Percentiles rank a stretch among this genome's conserved stretches.
Evolutionary conservation across 2,888 invertebrate genomes (phyloP).

Genomic region (Dasypolia templi): DNA sequence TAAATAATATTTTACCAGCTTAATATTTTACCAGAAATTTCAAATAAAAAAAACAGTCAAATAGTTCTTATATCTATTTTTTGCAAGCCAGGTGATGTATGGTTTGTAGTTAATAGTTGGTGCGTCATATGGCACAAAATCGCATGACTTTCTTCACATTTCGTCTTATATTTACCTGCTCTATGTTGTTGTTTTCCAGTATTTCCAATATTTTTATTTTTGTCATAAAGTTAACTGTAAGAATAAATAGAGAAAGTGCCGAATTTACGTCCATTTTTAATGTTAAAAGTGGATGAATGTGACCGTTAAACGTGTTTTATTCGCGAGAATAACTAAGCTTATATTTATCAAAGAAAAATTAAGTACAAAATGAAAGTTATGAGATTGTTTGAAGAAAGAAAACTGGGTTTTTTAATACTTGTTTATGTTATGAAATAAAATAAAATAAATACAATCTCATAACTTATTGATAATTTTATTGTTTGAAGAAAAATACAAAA

Average conservation of each 20-base stretch:
- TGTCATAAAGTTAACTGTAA: slow-evolving; percentile 28
- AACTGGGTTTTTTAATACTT: slow-evolving; percentile 13
- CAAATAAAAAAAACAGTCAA: too few species aligned
- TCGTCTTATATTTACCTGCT: not conserved
- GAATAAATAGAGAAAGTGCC: slow-evolving; percentile 1
- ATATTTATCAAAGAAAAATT: slow-evolving; percentile 48
- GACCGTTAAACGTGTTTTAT: slow-evolving; percentile 15
- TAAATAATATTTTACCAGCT: too few species aligned
- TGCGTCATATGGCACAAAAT: not conserved
- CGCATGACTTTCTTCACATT: not conserved
- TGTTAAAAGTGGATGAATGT: slow-evolving; percentile 30
- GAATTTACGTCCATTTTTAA: slow-evolving; percentile 27
- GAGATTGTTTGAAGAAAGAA: slow-evolving; percentile 24
- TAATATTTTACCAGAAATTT: too few species aligned
- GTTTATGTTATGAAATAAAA: not conserved
- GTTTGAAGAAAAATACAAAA: not conserved
- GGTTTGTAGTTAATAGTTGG: too few species aligned
- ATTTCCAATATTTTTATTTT: too few species aligned
- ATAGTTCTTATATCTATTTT: too few species aligned
- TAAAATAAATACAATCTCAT: slow-evolving; percentile 34
- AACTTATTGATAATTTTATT: slow-evolving; percentile 9
- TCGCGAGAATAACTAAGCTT: slow-evolving; percentile 29
- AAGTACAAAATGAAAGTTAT: slow-evolving; percentile 54
- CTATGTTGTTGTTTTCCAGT: too few species aligned
- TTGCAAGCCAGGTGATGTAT: too few species aligned